A percentile compares a stretch with the other conserved stretches of the same genome.
These are phyloP conservation scores for Serilophus lunatus DNA, from an alignment of 2,113 vertebrate species.

Conservation along the genomic window DNA sequence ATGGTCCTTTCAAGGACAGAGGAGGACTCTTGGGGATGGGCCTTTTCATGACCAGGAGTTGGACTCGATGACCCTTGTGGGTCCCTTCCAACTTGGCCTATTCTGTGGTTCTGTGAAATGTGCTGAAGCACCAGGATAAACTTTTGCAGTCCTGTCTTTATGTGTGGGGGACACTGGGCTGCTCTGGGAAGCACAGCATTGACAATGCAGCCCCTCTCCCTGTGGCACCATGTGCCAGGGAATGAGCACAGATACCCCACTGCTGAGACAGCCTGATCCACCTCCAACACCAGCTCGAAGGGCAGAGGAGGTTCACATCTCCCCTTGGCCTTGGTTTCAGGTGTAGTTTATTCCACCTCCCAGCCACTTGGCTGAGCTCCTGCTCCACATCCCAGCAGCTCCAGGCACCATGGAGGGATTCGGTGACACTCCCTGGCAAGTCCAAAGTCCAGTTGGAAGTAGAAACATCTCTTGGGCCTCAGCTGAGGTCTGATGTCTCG, in stretches of 20 bases:
- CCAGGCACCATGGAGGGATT: not conserved
- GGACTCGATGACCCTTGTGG: no score
- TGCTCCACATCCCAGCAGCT: not conserved
- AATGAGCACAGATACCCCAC: rapidly evolving
- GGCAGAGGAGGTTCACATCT: not conserved
- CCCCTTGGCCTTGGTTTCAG: not conserved
- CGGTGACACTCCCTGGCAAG: not conserved
- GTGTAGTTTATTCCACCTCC: not conserved
- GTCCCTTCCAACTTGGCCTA: not conserved
- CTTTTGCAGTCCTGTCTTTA: not conserved
- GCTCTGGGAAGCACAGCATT: rapidly evolving
- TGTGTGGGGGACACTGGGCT: not conserved
- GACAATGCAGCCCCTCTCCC: not conserved
- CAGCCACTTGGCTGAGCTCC: not conserved
- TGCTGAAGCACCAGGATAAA: not conserved
- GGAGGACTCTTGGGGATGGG: no score
- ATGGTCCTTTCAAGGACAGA: no score
- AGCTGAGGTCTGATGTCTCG: not conserved
- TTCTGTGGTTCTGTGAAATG: not conserved
- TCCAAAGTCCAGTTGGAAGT: not conserved
- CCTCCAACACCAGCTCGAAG: rapidly evolving
- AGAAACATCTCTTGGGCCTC: not conserved
- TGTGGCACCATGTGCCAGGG: rapidly evolving
- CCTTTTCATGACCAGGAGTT: no score
- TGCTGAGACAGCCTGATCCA: not conserved